These are phyloP conservation scores for Nerophis ophidion DNA, from an alignment of 2,113 vertebrate species.

Conservation along the genomic window DNA sequence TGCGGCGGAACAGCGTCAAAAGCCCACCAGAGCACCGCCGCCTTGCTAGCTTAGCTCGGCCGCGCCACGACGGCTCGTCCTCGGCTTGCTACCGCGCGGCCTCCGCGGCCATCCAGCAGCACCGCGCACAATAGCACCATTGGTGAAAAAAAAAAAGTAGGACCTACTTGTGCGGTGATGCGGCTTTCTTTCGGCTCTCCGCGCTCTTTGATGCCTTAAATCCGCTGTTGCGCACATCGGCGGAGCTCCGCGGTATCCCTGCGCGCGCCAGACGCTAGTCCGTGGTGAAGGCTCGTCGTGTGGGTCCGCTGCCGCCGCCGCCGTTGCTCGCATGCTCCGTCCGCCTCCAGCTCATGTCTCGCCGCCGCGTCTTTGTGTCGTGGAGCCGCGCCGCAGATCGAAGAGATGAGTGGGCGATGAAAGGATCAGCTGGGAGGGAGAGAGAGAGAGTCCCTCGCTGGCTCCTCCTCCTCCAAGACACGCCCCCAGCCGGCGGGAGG, in stretches of 20 bases:
- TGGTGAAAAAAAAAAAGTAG: background rate
- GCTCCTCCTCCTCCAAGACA: slow-evolving; percentile 34
- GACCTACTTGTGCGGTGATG: slow-evolving; percentile 51
- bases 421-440: slow-evolving; percentile 37
- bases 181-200: slow-evolving; percentile 42
- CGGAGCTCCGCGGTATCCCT: slow-evolving; percentile 37
- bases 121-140: background rate
- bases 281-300: slow-evolving; percentile 23
- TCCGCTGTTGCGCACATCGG: slow-evolving; percentile 60
- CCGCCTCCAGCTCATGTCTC: slow-evolving; percentile 25
- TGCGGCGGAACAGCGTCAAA: slow-evolving; percentile 49
- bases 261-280: slow-evolving; percentile 30
- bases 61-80: too few species aligned
- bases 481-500: slow-evolving; percentile 49
- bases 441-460: slow-evolving; percentile 26
- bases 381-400: slow-evolving; percentile 12
- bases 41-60: background rate
- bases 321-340: slow-evolving; percentile 29
- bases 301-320: slow-evolving; percentile 32
- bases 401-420: slow-evolving; percentile 19
- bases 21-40: slow-evolving; percentile 22
- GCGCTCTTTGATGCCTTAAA: slow-evolving; percentile 45
- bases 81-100: background rate
- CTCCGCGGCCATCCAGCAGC: background rate
- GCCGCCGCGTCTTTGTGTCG: slow-evolving; percentile 47